Conservation (phyloP, 2,113 vertebrate species). For the Cheirogaleus medius region DNA sequence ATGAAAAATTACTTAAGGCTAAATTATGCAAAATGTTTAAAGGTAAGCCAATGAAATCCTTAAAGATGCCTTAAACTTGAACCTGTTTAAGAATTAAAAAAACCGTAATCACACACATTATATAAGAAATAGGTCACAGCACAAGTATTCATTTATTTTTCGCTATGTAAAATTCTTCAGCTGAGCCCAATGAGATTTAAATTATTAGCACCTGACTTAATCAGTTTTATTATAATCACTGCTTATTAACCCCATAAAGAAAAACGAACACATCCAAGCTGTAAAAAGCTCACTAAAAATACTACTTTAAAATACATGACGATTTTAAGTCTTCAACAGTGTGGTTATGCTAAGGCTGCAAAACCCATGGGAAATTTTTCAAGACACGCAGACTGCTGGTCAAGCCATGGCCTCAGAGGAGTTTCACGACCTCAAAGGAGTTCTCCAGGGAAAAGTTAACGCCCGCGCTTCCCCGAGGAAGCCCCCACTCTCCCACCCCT, state of each 20-base stretch:
- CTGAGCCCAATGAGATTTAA: background rate
- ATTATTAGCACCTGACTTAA: background rate
- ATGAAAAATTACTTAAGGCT: background rate
- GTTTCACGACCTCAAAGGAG: background rate
- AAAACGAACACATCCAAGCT: background rate
- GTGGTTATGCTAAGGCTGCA: background rate
- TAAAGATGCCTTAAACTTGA: background rate
- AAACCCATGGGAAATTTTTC: background rate
- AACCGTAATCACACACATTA: background rate
- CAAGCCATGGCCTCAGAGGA: background rate
- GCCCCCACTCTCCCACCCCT: background rate
- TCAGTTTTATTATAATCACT: background rate
- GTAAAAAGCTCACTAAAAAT: background rate
- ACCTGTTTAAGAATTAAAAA: background rate
- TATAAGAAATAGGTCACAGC: constrained; percentile 67
- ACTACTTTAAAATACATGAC: background rate
- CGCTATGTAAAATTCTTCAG: constrained; percentile 3
- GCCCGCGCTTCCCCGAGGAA: background rate
- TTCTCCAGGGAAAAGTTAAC: constrained; percentile 60
- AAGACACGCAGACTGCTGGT: background rate
- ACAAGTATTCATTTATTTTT: background rate
- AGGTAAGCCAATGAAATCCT: background rate
- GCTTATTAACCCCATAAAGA: background rate
- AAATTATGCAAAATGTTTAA: background rate
- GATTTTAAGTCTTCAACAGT: background rate